These are phyloP conservation scores for Dicranocentrus wangi DNA, from an alignment of 2,888 invertebrate species.

Conservation along the genomic window DNA sequence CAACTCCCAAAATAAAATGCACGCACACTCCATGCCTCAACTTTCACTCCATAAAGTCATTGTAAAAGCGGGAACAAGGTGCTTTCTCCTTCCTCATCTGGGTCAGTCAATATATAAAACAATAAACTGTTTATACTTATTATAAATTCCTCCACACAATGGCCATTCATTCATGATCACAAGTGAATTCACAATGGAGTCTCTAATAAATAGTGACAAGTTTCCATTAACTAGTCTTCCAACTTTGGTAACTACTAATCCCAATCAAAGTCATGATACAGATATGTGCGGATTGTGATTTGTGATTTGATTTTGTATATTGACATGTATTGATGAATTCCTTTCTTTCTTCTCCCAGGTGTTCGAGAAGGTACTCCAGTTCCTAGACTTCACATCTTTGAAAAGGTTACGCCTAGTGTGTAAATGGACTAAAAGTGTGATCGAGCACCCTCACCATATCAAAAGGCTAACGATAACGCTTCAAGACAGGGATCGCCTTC, in stretches of 20 bases:
- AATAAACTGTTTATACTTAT: too few species aligned
- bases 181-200: background rate
- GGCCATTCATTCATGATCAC: background rate
- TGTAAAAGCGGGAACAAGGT: too few species aligned
- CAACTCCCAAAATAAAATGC: too few species aligned
- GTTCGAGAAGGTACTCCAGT: background rate
- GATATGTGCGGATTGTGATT: background rate
- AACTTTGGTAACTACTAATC: conserved; percentile 9
- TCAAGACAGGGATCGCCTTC: background rate
- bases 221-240: conserved; percentile 5
- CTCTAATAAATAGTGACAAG: background rate
- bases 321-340: too few species aligned
- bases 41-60: too few species aligned
- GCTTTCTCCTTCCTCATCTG: too few species aligned
- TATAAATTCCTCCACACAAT: background rate
- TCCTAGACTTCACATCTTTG: conserved; percentile 1
- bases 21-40: too few species aligned
- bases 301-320: too few species aligned
- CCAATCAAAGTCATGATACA: background rate
- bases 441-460: background rate
- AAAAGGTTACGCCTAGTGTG: conserved; percentile 3
- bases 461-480: background rate
- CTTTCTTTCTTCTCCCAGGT: conserved; percentile 19
- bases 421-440: background rate
- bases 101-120: background rate